Conservation (phyloP, 2,797 vertebrate genomes). For the Agapornis canus region DNA sequence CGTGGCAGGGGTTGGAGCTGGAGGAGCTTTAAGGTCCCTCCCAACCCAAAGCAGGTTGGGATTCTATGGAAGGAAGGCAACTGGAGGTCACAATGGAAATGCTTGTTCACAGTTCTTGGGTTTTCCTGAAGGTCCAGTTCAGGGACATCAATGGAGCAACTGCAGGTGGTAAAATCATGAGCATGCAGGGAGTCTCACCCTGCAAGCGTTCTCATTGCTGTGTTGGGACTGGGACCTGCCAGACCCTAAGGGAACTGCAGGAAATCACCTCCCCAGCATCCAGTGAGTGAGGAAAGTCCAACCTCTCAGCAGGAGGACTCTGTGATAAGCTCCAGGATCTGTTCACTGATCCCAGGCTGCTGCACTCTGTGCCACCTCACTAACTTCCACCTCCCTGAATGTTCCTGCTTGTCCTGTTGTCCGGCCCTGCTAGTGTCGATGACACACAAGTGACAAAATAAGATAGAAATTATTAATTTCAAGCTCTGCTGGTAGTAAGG, state of each 20-base stretch:
- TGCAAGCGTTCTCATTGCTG: neutral
- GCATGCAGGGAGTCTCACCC: neutral
- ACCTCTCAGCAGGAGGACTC: neutral
- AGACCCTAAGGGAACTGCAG: neutral
- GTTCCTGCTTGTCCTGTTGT: neutral
- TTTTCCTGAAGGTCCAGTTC: neutral
- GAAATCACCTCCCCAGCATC: neutral
- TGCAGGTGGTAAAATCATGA: neutral
- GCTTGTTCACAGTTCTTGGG: neutral
- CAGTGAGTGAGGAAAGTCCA: neutral
- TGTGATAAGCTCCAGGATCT: neutral
- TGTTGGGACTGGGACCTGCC: neutral
- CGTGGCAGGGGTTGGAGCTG: fast-evolving
- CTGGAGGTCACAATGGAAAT: neutral
- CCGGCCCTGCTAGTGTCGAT: neutral
- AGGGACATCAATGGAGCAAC: neutral
- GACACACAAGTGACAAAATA: slow-evolving; percentile 2
- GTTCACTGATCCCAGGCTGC: neutral
- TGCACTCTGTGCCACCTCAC: neutral
- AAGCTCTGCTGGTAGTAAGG: slow-evolving; percentile 38
- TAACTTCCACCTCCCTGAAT: neutral
- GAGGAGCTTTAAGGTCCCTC: neutral
- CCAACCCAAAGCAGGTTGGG: neutral
- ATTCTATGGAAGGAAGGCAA: neutral
- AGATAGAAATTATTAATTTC: slow-evolving; percentile 58